Evolutionary conservation across 2,113 vertebrate genomes (phyloP).

Genomic region (Phocoena sinus): DNA sequence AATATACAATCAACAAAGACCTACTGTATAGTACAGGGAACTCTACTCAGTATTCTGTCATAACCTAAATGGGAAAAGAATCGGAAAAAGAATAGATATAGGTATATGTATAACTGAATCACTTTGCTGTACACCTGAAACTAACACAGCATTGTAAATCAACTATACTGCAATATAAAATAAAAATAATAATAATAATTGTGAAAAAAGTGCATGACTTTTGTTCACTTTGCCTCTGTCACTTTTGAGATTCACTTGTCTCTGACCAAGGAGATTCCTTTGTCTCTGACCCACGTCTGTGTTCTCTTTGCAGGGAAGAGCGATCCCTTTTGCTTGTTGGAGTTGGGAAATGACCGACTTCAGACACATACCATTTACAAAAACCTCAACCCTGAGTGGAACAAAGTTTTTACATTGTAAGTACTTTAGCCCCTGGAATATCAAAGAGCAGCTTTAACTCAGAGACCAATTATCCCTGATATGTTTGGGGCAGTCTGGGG

Average conservation of each 20-base stretch:
- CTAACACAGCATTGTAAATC: not conserved
- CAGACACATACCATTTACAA: constrained; percentile 94
- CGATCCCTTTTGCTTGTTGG: constrained; percentile 92
- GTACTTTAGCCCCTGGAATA: constrained; percentile 51
- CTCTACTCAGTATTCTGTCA: not conserved
- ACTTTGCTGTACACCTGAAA: not conserved
- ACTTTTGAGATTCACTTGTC: not conserved
- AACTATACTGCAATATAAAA: not conserved
- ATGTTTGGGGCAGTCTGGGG: not conserved
- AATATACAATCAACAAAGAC: not conserved
- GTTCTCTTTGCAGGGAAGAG: constrained; percentile 88
- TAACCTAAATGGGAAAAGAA: not conserved
- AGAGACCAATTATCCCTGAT: constrained; percentile 12
- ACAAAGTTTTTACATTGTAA: constrained; percentile 95
- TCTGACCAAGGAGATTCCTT: not conserved
- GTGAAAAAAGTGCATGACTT: not conserved
- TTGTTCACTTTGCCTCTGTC: not conserved
- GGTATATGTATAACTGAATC: not conserved
- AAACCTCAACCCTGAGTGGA: constrained; percentile 95
- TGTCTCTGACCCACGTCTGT: not conserved
- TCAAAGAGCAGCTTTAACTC: not conserved
- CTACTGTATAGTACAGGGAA: not conserved
- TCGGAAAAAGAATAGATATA: not conserved
- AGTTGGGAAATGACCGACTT: constrained; percentile 92
- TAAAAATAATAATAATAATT: not conserved